These are phyloP conservation scores for Tridacna crocea DNA, from an alignment of 2,888 invertebrate species.

Conservation along the genomic window DNA sequence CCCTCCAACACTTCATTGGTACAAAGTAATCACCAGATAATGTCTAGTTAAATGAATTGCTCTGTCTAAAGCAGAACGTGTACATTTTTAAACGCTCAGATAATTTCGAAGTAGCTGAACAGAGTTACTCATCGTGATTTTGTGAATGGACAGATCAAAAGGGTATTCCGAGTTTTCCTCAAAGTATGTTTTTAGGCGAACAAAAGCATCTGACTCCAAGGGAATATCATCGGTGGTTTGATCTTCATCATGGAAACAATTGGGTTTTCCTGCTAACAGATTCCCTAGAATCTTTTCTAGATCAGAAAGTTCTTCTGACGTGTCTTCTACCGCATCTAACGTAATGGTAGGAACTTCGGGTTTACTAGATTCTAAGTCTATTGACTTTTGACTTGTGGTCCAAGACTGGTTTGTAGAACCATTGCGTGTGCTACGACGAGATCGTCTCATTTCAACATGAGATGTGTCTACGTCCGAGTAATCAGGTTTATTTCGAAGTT, in stretches of 20 bases:
- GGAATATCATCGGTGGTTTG: neutral
- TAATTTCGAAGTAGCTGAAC: neutral
- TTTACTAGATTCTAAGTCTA: neutral
- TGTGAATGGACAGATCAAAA: neutral
- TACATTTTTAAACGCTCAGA: neutral
- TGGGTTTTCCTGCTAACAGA: neutral
- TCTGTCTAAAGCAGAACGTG: too few relatives aligned
- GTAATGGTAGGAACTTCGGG: neutral
- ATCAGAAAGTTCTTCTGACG: neutral
- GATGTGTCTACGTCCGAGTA: slow-evolving; percentile 12
- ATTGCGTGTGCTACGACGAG: slow-evolving; percentile 13
- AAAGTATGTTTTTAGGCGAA: neutral
- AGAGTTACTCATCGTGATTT: neutral
- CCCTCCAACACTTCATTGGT: too few relatives aligned
- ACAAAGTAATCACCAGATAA: too few relatives aligned
- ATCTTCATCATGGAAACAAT: neutral
- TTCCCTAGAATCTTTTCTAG: neutral
- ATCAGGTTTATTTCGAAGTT: slow-evolving; percentile 3
- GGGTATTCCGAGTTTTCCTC: neutral
- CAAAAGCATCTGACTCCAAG: neutral
- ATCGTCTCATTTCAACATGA: slow-evolving; percentile 11
- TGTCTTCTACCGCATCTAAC: neutral
- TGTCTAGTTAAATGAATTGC: too few relatives aligned
- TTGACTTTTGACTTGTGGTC: neutral
- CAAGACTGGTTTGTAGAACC: slow-evolving; percentile 2